phyloP scores from a whole-genome alignment of 2,888 invertebrate species.

The Rhodophaea formosa region DNA sequence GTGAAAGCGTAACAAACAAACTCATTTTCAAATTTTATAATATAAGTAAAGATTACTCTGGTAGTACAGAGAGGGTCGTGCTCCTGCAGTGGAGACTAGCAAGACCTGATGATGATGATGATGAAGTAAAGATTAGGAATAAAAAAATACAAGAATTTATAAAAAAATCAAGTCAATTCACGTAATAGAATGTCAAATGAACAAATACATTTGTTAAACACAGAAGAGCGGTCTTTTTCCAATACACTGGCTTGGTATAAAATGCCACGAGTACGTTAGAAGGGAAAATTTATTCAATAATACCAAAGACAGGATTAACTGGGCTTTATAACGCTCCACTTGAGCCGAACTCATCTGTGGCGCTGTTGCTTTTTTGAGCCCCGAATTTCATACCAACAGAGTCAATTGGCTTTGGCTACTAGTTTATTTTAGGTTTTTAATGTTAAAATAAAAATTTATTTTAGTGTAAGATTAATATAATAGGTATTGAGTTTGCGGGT shows the following conservation, averaged over 20 bases:
- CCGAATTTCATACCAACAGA: conserved; percentile 48
- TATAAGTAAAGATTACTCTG: no score
- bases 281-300: conserved; percentile 72
- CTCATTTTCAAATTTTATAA: no score
- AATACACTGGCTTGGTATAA: conserved; percentile 55
- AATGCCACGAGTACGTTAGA: conserved; percentile 54
- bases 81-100: no score
- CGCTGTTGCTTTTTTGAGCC: conserved; percentile 62
- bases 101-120: no score
- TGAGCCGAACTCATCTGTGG: conserved; percentile 61
- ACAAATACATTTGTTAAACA: conserved; percentile 37
- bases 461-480: neutral
- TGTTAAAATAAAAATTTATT: neutral
- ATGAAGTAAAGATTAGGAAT: no score
- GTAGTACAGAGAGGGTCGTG: no score
- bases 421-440: conserved; percentile 34
- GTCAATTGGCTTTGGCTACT: conserved; percentile 36
- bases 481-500: neutral
- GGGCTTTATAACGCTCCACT: conserved; percentile 67
- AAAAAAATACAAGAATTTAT: neutral
- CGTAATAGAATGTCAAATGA: conserved; percentile 34
- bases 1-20: no score
- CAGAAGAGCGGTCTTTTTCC: conserved; percentile 46
- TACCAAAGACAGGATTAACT: conserved; percentile 70
- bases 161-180: neutral